Conservation (phyloP, 2,888 invertebrate species). For the Drosophila monieri region DNA sequence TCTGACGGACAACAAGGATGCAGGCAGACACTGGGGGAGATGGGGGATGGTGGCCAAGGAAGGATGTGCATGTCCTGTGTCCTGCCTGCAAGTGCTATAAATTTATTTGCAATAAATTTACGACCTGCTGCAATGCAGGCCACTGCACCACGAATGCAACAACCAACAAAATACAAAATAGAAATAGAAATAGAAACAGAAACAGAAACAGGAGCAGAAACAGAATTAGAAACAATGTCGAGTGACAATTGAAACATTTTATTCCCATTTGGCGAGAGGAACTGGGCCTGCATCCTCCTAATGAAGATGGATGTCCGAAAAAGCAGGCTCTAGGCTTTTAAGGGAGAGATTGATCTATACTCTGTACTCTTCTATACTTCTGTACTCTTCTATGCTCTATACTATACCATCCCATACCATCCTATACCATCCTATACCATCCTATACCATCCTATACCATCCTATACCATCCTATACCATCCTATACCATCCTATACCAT, state of each 20-base stretch:
- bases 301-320: slow-evolving; percentile 31
- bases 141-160: slow-evolving; percentile 43
- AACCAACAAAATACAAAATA: slow-evolving; percentile 1
- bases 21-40: neutral
- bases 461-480: too few relatives aligned
- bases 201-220: slow-evolving; percentile 8
- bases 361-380: too few relatives aligned
- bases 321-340: slow-evolving; percentile 10
- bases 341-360: too few relatives aligned
- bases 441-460: too few relatives aligned
- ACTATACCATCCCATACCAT: too few relatives aligned
- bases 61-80: neutral
- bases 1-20: slow-evolving; percentile 20
- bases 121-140: slow-evolving; percentile 71
- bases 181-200: neutral
- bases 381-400: too few relatives aligned
- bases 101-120: slow-evolving; percentile 76
- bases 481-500: too few relatives aligned
- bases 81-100: slow-evolving; percentile 59
- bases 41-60: neutral
- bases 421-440: too few relatives aligned
- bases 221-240: slow-evolving; percentile 39
- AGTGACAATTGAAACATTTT: slow-evolving; percentile 44
- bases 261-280: slow-evolving; percentile 32
- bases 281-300: slow-evolving; percentile 1